These are phyloP conservation scores for Pseudomyrmex concolor DNA, from an alignment of 1,140 invertebrate species.

Conservation along the genomic window DNA sequence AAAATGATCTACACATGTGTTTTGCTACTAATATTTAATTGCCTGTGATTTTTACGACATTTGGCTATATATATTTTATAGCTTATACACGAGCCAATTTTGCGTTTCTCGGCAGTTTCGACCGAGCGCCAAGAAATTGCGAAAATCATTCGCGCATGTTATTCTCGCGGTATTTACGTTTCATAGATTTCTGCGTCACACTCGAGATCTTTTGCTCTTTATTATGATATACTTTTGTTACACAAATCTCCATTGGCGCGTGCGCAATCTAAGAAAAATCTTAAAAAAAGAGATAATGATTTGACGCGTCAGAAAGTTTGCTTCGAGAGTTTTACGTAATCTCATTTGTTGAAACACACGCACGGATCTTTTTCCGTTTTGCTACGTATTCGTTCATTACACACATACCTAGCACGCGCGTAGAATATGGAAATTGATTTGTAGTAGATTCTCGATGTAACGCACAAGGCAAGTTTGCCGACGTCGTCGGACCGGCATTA, in stretches of 20 bases:
- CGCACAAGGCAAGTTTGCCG: slow-evolving; percentile 8
- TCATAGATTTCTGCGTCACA: neutral
- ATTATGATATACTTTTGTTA: neutral
- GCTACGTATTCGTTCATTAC: neutral
- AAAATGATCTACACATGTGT: neutral
- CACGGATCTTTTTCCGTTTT: slow-evolving; percentile 1
- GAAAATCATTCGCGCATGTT: slow-evolving; percentile 4
- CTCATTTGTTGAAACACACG: neutral
- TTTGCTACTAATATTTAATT: neutral
- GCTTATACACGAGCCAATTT: neutral
- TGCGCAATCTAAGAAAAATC: neutral
- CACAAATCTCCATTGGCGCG: neutral
- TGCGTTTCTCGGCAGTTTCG: neutral
- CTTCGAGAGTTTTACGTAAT: neutral
- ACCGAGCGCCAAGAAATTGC: neutral
- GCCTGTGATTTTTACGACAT: too few species aligned
- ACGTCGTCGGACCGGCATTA: slow-evolving; percentile 56
- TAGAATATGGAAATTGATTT: neutral
- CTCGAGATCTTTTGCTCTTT: neutral
- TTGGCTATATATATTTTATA: neutral
- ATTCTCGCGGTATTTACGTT: neutral
- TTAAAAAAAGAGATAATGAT: neutral
- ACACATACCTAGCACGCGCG: neutral
- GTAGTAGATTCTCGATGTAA: slow-evolving; percentile 19
- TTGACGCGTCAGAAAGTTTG: neutral